Base-by-base conservation (phyloP, 1,140 invertebrate genomes). In the Aporrectodea caliginosa region DNA sequence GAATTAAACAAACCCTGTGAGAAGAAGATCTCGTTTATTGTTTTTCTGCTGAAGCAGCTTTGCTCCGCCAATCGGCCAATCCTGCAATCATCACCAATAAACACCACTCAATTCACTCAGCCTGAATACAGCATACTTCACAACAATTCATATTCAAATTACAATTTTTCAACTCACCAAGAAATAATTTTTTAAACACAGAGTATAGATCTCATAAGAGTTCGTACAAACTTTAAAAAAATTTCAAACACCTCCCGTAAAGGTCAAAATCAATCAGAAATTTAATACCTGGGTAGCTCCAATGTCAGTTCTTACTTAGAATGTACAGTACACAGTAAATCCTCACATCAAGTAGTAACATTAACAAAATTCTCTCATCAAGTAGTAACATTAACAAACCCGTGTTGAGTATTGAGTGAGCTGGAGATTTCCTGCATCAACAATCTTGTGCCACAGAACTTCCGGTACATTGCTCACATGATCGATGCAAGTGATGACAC, bases 401-500 rank as follows among this genome's bases (percentile, higher is more conserved):
- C 43, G 43, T 12, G 43, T 12, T 22, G 43, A 58, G 43, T 58
- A 22, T 22, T 58, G 43, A 58, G 43, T 22, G 43, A 58, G 29
- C 86, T 94, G 93, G 35, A 91, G 90, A 82, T 92, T 91, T 77
- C 93, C 93, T 83, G 90, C 89, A 1, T 89, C 85, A 12, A 92
- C 86, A 35, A 95, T 92, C 79, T 91, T 75, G 22, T 80, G 14
- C 31, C 68, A 72, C 29, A 81, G 35, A 30, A 77, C 34, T 2
- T 72, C 22, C 0, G 75, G 91, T 0, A 98, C 92, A 85, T 91
- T 90, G 77, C 88, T 89, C 1, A 95, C 92, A 81, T 96, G 92
- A 84, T 95, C 93, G 30, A 93, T 92, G 84, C 90, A 91, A 72
- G 91, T 93, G 83, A 94, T 93, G 22, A 96, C 95, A 27, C 94